These are phyloP conservation scores for Athalia rosae DNA, from an alignment of 2,888 invertebrate species.

Conservation along the genomic window DNA sequence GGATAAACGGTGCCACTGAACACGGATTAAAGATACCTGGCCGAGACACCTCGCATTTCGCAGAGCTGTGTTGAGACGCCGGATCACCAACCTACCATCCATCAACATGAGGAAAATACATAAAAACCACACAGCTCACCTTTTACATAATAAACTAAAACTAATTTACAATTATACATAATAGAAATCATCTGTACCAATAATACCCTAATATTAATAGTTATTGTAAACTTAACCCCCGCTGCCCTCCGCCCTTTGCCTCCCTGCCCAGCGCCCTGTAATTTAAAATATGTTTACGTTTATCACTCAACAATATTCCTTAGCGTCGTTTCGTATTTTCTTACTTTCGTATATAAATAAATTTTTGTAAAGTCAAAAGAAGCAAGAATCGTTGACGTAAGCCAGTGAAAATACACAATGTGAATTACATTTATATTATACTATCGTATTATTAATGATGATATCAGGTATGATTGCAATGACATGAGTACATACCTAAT, in stretches of 20 bases:
- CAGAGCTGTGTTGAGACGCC: conserved; percentile 51
- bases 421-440: conserved; percentile 62
- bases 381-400: conserved; percentile 66
- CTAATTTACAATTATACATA: conserved; percentile 67
- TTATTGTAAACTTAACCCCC: conserved; percentile 69
- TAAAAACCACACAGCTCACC: conserved; percentile 66
- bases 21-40: conserved; percentile 59
- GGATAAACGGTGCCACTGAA: conserved; percentile 70
- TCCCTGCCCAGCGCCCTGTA: conserved; percentile 57
- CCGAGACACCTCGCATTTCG: conserved; percentile 60
- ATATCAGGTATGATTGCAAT: conserved; percentile 51
- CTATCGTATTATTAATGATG: conserved; percentile 52
- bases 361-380: conserved; percentile 68
- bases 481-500: conserved; percentile 49
- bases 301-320: conserved; percentile 67
- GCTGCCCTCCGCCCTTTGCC: conserved; percentile 54
- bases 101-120: conserved; percentile 15
- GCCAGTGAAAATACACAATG: conserved; percentile 63
- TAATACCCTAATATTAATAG: conserved; percentile 71
- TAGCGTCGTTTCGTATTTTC: conserved; percentile 73
- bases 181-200: conserved; percentile 71
- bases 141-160: conserved; percentile 61
- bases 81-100: conserved; percentile 51
- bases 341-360: conserved; percentile 71
- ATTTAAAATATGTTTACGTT: conserved; percentile 69